Base-by-base conservation (phyloP, 2,797 vertebrate genomes). In the Lemur catta region DNA sequence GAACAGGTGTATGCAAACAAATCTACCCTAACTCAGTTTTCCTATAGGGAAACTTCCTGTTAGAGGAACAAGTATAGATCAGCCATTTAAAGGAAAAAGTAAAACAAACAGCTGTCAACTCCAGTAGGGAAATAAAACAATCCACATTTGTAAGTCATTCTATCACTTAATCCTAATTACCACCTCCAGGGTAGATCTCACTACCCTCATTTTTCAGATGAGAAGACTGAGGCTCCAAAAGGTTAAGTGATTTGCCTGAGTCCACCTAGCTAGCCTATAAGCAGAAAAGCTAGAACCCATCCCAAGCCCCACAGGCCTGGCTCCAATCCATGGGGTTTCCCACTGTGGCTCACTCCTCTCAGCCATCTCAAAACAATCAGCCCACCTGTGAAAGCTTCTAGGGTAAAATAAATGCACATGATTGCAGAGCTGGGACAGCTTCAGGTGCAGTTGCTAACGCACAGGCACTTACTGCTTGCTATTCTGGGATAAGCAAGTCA, bases 401-500 rank as follows among this genome's bases (percentile, higher is more conserved):
- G 30, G 24, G 43, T 28, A 38, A 81, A 41, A 59, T 9, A n/a
- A 17, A 55, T 33, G 35, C 78, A 7, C 35, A 4, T 0, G 1
- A 22, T 57, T 7, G 11, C 59, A 20, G 84, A 26, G 38, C n/a
- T 8, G 3, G 28, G n/a, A 35, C 9, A 55, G 80, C 30, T 15
- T 61, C 12, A 2, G 24, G 59, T 38, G 65, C 15, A 28, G 30
- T 46, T 89, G 87, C 87, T 61, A 65, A 48, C 28, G 5, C 74
- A 30, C 0, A 0, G 84, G 50, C 30, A 13, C 30, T 55, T 7
- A 30, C 1, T 15, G 48, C 59, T 30, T 82, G 79, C 95, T 97
- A 63, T 91, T 96, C 86, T 96, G 92, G 94, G 82, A 78, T 46
- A 33, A 79, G 13, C 33, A 17, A 75, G 88, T 52, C 61, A 78